Evolutionary conservation across 64 coral and sea anemone species (phyloP).

Genomic region (Montipora efflorescens): DNA sequence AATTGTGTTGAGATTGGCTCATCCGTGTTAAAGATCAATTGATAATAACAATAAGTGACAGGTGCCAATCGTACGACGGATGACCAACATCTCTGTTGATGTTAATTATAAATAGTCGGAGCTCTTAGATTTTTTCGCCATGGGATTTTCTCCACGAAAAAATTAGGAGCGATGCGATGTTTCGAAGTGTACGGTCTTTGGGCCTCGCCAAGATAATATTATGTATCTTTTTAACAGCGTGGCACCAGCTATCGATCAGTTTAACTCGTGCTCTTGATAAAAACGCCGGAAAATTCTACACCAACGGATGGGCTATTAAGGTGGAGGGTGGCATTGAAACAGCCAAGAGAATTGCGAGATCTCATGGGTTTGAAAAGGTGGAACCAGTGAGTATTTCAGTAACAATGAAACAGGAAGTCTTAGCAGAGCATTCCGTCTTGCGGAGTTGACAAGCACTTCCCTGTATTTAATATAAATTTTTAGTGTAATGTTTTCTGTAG

Average conservation of each 20-base stretch:
- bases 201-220: conserved; percentile 80
- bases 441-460: conserved; percentile 57
- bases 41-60: conserved; percentile 66
- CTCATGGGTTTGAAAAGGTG: conserved; percentile 96
- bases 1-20: conserved; percentile 54
- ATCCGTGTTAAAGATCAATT: conserved; percentile 64
- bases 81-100: conserved; percentile 72
- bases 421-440: background rate
- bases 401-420: background rate
- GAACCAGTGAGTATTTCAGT: conserved; percentile 72
- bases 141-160: conserved; percentile 66
- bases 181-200: conserved; percentile 70
- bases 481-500: conserved; percentile 61
- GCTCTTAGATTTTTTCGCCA: conserved; percentile 72
- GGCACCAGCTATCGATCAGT: conserved; percentile 13
- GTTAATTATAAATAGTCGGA: conserved; percentile 83
- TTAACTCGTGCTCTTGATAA: background rate
- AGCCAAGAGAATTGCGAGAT: conserved; percentile 87
- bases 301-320: conserved; percentile 97
- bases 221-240: conserved; percentile 46
- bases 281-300: conserved; percentile 78
- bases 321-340: conserved; percentile 83
- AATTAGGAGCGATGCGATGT: conserved; percentile 92
- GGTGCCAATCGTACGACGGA: conserved; percentile 65
- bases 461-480: conserved; percentile 59